Conservation (phyloP, 2,888 invertebrate species). For the Megastigmus dorsalis region DNA sequence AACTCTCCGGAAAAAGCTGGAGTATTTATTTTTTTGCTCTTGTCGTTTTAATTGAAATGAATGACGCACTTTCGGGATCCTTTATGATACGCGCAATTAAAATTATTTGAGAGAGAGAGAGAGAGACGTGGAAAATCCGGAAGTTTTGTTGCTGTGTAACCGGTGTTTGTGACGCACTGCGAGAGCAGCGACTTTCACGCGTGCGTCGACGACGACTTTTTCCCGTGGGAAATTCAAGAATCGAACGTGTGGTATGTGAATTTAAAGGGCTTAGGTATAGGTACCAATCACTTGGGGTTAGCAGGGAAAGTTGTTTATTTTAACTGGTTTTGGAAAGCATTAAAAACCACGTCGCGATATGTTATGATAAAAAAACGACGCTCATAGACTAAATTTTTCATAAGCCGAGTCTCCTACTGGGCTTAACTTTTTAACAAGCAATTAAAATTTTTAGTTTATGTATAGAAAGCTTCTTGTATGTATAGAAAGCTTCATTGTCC, state of each 20-base stretch:
- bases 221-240: slow-evolving; percentile 41
- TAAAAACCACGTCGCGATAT: too few species aligned
- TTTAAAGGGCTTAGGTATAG: slow-evolving; percentile 26
- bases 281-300: not conserved
- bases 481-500: too few species aligned
- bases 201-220: slow-evolving; percentile 29
- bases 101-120: not conserved
- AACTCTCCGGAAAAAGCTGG: too few species aligned
- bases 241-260: not conserved
- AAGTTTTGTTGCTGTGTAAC: not conserved
- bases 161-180: not conserved
- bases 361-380: too few species aligned
- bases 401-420: too few species aligned
- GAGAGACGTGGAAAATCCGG: slow-evolving; percentile 35
- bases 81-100: slow-evolving; percentile 22
- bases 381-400: too few species aligned
- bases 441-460: too few species aligned
- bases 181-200: slow-evolving; percentile 33
- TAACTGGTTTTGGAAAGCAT: too few species aligned
- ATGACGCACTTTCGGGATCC: too few species aligned
- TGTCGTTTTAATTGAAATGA: not conserved
- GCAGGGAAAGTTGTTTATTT: slow-evolving; percentile 22
- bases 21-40: too few species aligned
- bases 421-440: too few species aligned
- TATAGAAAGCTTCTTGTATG: too few species aligned